Conservation (phyloP, 2,113 vertebrate species). For the Carassius auratus region DNA sequence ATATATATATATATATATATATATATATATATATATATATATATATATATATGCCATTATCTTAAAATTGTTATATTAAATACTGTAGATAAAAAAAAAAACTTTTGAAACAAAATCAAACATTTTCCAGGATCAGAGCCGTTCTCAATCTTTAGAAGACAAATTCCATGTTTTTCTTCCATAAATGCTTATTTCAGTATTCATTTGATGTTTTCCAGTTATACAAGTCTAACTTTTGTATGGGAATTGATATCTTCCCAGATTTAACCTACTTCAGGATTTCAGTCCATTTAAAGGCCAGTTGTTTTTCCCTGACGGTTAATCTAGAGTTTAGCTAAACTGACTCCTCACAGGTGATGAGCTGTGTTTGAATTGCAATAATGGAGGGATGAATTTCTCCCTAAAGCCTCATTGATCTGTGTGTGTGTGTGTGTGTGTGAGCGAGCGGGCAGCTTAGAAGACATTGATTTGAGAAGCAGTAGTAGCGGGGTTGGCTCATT, state of each 20-base stretch:
- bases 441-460: no score
- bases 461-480: constrained; percentile 46
- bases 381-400: constrained; percentile 51
- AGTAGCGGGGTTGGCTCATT: constrained; percentile 34
- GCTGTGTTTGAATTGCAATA: constrained; percentile 46
- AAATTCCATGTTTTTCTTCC: not conserved
- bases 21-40: no score
- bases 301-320: constrained; percentile 12
- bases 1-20: no score
- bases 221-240: not conserved
- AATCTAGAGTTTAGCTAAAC: constrained; percentile 28
- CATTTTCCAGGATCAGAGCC: not conserved
- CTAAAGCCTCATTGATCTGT: constrained; percentile 52
- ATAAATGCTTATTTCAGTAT: not conserved
- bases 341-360: constrained; percentile 43
- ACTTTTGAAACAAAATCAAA: not conserved
- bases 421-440: no score
- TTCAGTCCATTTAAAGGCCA: not conserved
- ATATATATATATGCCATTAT: no score
- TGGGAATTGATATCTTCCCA: not conserved
- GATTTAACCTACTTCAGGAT: not conserved
- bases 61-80: no score
- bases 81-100: no score
- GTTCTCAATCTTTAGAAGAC: not conserved
- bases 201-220: not conserved